phyloP scores from a whole-genome alignment of 2,113 vertebrate genomes.

The Malaclemys terrapin region DNA sequence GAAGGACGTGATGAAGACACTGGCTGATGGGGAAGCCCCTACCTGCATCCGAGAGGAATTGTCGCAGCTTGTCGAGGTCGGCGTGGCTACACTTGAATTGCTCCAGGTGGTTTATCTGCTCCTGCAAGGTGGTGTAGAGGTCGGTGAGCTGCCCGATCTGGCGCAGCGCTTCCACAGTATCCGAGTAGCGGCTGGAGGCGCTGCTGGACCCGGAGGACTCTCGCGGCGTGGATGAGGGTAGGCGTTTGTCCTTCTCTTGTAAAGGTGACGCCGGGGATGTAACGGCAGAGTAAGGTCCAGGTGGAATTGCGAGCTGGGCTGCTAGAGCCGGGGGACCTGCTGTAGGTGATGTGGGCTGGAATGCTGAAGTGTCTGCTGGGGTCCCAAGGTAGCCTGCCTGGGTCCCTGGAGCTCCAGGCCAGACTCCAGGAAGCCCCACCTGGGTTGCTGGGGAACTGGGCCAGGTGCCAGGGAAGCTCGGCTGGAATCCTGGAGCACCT shows the following conservation, averaged over 20 bases:
- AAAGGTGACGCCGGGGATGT: background rate
- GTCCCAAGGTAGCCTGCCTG: background rate
- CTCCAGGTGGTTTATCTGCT: conserved; percentile 70
- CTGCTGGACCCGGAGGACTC: background rate
- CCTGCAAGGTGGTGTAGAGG: conserved; percentile 69
- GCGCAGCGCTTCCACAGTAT: conserved; percentile 71
- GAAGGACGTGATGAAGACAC: background rate
- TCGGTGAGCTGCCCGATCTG: conserved; percentile 62
- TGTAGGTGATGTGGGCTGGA: background rate
- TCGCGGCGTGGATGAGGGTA: rapidly evolving
- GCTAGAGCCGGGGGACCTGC: rapidly evolving
- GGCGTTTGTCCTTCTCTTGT: background rate
- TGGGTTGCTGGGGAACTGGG: background rate
- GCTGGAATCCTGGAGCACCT: rapidly evolving
- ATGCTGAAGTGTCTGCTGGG: background rate
- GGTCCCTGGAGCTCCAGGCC: background rate
- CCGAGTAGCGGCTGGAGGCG: conserved; percentile 1
- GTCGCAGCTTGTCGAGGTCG: conserved; percentile 70
- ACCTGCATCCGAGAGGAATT: conserved; percentile 31
- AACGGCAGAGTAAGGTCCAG: rapidly evolving
- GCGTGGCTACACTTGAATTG: conserved; percentile 45
- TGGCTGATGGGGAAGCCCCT: background rate
- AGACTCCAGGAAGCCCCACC: background rate
- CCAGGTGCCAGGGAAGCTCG: background rate
- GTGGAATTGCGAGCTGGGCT: background rate